These are phyloP conservation scores for Dasypogon diadema DNA, from an alignment of 2,888 invertebrate genomes.

Conservation along the genomic window DNA sequence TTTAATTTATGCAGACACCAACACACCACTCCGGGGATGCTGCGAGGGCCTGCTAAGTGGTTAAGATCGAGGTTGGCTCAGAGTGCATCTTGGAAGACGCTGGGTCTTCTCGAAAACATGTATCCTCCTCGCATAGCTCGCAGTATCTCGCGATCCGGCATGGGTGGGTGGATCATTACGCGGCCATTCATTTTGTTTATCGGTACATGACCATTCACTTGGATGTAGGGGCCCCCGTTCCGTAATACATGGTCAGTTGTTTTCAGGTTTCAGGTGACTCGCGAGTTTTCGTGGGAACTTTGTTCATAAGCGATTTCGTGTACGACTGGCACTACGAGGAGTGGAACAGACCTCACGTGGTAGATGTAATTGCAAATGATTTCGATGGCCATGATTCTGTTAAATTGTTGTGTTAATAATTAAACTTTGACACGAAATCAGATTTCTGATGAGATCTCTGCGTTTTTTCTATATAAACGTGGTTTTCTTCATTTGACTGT, in stretches of 20 bases:
- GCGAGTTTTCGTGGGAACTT: slow-evolving; percentile 28
- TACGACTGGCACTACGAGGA: background rate
- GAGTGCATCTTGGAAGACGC: slow-evolving; percentile 2
- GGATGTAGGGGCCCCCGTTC: slow-evolving; percentile 36
- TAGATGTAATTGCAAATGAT: background rate
- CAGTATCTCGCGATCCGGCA: slow-evolving; percentile 18
- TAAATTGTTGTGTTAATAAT: background rate
- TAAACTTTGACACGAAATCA: background rate
- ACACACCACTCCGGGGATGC: background rate
- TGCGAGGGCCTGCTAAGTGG: background rate
- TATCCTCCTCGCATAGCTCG: slow-evolving; percentile 25
- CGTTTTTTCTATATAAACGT: background rate
- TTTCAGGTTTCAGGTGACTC: slow-evolving; percentile 3
- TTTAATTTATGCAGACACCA: slow-evolving; percentile 52
- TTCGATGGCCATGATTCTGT: background rate
- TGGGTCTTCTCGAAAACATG: slow-evolving; percentile 1
- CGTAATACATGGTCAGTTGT: slow-evolving; percentile 38
- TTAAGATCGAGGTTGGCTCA: background rate
- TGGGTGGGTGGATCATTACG: slow-evolving; percentile 55
- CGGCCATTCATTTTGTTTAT: slow-evolving; percentile 55
- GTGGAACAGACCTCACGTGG: background rate
- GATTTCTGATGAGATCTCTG: background rate
- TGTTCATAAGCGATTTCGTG: background rate
- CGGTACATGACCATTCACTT: slow-evolving; percentile 54
- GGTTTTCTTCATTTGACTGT: background rate